phyloP scores from a whole-genome alignment of 2,888 invertebrate species.

The Sphecodes monilicornis region DNA sequence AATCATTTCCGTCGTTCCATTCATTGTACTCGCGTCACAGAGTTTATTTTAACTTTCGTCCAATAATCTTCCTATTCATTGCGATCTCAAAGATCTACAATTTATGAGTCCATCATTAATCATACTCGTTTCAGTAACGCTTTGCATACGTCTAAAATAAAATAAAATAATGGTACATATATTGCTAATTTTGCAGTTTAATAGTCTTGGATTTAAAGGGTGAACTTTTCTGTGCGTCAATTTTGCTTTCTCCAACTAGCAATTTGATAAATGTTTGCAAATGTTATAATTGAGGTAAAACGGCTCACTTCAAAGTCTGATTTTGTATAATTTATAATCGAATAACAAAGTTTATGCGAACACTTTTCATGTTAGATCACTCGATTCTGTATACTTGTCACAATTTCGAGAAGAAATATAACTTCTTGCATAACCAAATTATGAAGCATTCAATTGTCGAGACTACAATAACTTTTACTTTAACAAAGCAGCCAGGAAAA shows the following conservation, averaged over 20 bases:
- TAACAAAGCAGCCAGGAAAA: background rate
- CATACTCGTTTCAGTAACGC: background rate
- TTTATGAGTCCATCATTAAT: background rate
- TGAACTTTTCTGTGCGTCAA: background rate
- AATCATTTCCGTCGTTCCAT: background rate
- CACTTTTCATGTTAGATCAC: background rate
- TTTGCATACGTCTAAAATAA: background rate
- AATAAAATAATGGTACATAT: background rate
- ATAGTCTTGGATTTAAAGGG: background rate
- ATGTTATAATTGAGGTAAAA: too few species aligned
- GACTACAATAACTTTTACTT: background rate
- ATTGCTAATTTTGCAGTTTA: background rate
- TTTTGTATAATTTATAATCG: background rate
- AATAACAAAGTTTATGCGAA: background rate
- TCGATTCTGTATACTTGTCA: background rate
- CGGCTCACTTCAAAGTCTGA: background rate
- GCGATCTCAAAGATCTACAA: background rate
- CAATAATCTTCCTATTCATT: too few species aligned
- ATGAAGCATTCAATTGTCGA: background rate
- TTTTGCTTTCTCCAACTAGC: too few species aligned
- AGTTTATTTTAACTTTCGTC: constrained; percentile 5
- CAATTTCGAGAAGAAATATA: background rate
- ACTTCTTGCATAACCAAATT: background rate
- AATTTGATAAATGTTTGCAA: too few species aligned
- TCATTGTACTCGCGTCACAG: background rate